phyloP scores from a whole-genome alignment of 2,113 vertebrate species.

The Isichthys henryi region DNA sequence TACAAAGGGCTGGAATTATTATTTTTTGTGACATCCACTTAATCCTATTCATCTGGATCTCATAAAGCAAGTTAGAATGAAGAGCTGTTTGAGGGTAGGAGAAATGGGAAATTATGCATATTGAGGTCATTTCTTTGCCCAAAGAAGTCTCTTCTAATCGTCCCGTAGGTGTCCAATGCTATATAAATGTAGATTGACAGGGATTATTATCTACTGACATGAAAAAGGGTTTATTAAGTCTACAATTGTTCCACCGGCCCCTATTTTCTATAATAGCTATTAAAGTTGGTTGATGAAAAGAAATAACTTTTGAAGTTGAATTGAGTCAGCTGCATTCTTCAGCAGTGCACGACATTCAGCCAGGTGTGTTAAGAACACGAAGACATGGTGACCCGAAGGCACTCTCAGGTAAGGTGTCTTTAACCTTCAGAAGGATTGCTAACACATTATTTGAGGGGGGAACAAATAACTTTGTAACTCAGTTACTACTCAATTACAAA shows the following conservation, averaged over 20 bases:
- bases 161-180: neutral
- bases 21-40: neutral
- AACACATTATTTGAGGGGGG: neutral
- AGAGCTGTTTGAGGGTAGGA: neutral
- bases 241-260: neutral
- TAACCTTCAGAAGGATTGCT: neutral
- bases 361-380: neutral
- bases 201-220: slow-evolving; percentile 5
- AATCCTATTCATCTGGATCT: neutral
- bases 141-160: slow-evolving; percentile 1
- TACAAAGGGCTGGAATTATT: neutral
- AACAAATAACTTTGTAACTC: neutral
- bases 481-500: neutral
- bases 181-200: neutral
- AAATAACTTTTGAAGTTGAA: neutral
- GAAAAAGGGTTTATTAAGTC: neutral
- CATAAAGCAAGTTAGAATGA: neutral
- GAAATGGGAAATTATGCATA: neutral
- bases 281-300: neutral
- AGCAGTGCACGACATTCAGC: neutral
- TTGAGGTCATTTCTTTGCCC: neutral
- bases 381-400: neutral
- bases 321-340: neutral
- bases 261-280: slow-evolving; percentile 6
- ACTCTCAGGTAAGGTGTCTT: no score